Base-by-base conservation (phyloP, 2,888 invertebrate genomes). In the Melinopterus prodromus region DNA sequence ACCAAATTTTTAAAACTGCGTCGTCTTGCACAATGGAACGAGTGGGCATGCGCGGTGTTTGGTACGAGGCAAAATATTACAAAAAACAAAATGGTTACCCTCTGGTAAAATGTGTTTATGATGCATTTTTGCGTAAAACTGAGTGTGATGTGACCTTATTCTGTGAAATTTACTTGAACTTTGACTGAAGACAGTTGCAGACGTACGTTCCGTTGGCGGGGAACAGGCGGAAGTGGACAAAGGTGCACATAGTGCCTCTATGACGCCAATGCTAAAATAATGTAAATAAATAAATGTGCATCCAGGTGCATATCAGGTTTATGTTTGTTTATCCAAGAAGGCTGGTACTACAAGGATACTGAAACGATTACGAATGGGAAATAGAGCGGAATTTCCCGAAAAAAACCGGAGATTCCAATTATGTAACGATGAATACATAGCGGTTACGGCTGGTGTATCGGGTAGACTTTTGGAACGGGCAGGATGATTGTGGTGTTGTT, bases 1-100 rank as follows among this genome's bases (percentile, higher is more conserved):
- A 9, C 53, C 7, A 6, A 53, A 53, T 53, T 53, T n/a, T 53
- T 53, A 53, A 53, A 53, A 53, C 2, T 12, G 53, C 53, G 53
- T 7, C 53, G 53, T 53, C 53, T 53, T 53, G 53, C 53, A 53
- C 53, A 53, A 53, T 53, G 53, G 9, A 9, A 9, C 9, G 12
- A 53, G 3, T 16, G 77, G 81, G 81, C 82, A 80, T 37, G 83
- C 82, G 82, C 75, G n/a, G 14, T 70, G 71, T 76, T 78, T 16
- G 53, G 71, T 82, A 81, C 80, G 79, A 82, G 82, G 83, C 84
- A 84, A 84, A 86, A 85, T 83, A 84, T 83, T 84, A 86, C 84
- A 87, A 88, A 88, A 89, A 89, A 88, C 89, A 89, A 89, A 88
- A 89, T 89, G 89, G 89, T 89, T 88, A 84, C 88, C 85, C 77